Evolutionary conservation across 2,113 vertebrate genomes (phyloP), one percentile per base, ranked within the genome.

Genomic region (Chionomys nivalis): DNA sequence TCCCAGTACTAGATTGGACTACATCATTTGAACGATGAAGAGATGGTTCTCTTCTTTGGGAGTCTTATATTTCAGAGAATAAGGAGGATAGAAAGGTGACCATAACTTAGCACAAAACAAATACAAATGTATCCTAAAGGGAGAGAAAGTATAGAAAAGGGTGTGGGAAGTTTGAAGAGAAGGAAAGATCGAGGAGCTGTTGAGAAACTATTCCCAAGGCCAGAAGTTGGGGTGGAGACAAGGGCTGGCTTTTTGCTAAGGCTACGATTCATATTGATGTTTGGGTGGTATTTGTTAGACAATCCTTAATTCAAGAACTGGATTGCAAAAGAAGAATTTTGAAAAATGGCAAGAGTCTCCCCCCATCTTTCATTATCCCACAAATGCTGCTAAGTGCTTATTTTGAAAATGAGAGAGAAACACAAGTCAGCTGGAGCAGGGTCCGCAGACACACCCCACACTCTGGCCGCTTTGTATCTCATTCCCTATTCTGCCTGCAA

Each of bases 371-470:
- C 90, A 90, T 96, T 94, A 96, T 94, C 91, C 58, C 66, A 77
- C 49, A 55, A 83, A 87, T 70, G 49, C 31, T 95, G 68, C 33
- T 95, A 93, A 96, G 77, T 44, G n/a, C 65, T 94, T 97, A 73
- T 82, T 96, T 96, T 96, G 90, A 95, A 92, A 92, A 47, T 10
- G 11, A 96, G 58, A 87, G 63, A 97, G 92, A 93, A 96, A 94
- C 76, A 96, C 89, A 89, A 98, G 90, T 97, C 95, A 96, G 73
- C 78, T 93, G 94, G 94, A 91, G 23, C 24, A 66, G 88, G 17
- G 68, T 23, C 33, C 70, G 63, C 68, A 72, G 36, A 93, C 77
- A 76, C 52, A 87, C 82, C 89, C 91, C 28, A 87, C 90, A 76
- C 78, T 73, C 82, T 79, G 87, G 85, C n/a, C 75, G 85, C 49